These are phyloP conservation scores for Pseudomyrmex cubaensis DNA, from an alignment of 1,140 invertebrate species.

Conservation along the genomic window DNA sequence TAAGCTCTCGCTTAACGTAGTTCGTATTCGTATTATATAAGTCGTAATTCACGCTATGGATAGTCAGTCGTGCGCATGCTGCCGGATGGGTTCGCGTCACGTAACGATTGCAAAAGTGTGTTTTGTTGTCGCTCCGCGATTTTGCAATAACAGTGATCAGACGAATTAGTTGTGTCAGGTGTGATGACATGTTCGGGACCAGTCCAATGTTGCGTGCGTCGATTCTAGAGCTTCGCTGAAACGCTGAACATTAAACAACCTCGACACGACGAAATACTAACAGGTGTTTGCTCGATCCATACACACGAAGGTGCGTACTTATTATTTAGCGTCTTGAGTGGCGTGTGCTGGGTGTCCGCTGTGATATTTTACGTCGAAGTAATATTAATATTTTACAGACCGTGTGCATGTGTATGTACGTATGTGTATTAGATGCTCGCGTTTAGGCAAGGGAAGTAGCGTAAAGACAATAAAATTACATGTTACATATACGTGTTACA, in stretches of 20 bases:
- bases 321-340: neutral
- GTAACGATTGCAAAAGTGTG: neutral
- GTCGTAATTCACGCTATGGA: neutral
- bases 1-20: conserved; percentile 23
- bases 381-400: conserved; percentile 37
- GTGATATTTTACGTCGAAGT: conserved; percentile 29
- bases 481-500: conserved; percentile 17
- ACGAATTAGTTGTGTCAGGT: too few species aligned
- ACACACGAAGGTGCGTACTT: neutral
- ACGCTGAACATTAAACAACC: too few species aligned
- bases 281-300: neutral
- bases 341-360: neutral
- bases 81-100: neutral
- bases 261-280: too few species aligned
- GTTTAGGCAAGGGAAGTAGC: neutral
- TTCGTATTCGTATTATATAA: conserved; percentile 24
- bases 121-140: neutral
- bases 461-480: conserved; percentile 17
- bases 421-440: neutral
- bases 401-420: too few species aligned
- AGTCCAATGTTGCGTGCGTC: too few species aligned
- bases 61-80: conserved; percentile 26
- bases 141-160: conserved; percentile 1
- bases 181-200: too few species aligned
- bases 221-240: too few species aligned